These are phyloP conservation scores for Heliconius charithonia DNA, from an alignment of 2,888 invertebrate species.

Conservation along the genomic window DNA sequence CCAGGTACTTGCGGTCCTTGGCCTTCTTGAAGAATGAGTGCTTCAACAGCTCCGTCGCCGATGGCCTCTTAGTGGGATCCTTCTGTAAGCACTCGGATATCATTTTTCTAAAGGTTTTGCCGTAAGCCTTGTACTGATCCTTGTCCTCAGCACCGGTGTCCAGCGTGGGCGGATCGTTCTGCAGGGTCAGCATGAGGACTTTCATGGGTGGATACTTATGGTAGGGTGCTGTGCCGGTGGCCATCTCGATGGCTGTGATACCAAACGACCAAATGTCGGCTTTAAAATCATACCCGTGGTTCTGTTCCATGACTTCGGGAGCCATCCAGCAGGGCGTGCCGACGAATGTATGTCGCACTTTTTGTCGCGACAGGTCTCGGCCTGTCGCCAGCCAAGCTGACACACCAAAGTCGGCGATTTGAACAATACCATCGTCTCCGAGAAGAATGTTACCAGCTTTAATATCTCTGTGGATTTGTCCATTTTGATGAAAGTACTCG, in stretches of 20 bases:
- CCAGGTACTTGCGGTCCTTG: conserved; percentile 95
- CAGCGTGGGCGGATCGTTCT: conserved; percentile 98
- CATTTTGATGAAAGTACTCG: conserved; percentile 98
- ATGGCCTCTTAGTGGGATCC: conserved; percentile 96
- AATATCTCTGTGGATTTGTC: conserved; percentile 95
- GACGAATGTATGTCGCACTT: conserved; percentile 99
- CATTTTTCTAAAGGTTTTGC: conserved; percentile 99
- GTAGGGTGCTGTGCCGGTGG: conserved; percentile 99
- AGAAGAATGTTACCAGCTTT: conserved; percentile 95
- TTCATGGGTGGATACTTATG: conserved; percentile 99
- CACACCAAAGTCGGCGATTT: conserved; percentile 99
- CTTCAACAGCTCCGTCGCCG: conserved; percentile 97
- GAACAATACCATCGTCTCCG: conserved; percentile 98
- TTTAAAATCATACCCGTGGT: conserved; percentile 99
- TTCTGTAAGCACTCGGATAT: conserved; percentile 98
- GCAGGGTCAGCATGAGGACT: conserved; percentile 98
- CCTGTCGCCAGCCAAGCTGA: conserved; percentile 99
- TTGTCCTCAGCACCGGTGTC: conserved; percentile 98
- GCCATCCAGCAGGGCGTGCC: conserved; percentile 99
- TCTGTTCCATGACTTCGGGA: conserved; percentile 99
- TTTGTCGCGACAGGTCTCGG: conserved; percentile 96
- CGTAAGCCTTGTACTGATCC: conserved; percentile 99
- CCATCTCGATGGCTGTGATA: conserved; percentile 99
- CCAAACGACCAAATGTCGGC: conserved; percentile 93
- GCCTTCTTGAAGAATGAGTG: conserved; percentile 99